A percentile compares a stretch with the other conserved stretches of the same genome.
Evolutionary conservation across 2,797 vertebrate genomes (phyloP).

Genomic region (Sparidentex hasta): DNA sequence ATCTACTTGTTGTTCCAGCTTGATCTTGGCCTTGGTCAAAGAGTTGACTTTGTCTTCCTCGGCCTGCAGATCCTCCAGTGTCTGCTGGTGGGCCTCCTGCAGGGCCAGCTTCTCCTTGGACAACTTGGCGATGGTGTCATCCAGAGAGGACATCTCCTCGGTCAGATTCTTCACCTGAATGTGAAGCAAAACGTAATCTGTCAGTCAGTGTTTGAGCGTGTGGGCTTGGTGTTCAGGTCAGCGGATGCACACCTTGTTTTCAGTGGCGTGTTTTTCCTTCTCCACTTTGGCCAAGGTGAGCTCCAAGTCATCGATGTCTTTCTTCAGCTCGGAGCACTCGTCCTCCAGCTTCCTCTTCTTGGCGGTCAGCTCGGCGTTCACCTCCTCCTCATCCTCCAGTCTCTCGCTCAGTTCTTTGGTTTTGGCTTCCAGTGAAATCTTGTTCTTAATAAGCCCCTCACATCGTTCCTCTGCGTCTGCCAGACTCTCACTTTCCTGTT

Average conservation of each 20-base stretch:
- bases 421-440: constrained; percentile 87
- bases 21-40: constrained; percentile 87
- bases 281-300: constrained; percentile 86
- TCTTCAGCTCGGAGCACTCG: constrained; percentile 89
- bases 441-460: constrained; percentile 76
- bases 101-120: constrained; percentile 85
- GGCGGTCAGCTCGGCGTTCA: constrained; percentile 87
- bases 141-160: constrained; percentile 87
- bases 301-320: constrained; percentile 91
- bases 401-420: constrained; percentile 89
- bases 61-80: constrained; percentile 87
- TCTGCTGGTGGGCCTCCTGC: constrained; percentile 86
- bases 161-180: constrained; percentile 89
- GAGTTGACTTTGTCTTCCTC: constrained; percentile 90
- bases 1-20: constrained; percentile 90
- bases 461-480: constrained; percentile 77
- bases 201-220: neutral
- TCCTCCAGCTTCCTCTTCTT: constrained; percentile 88
- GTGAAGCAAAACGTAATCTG: neutral
- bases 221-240: neutral
- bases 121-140: constrained; percentile 86
- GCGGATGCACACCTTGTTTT: constrained; percentile 85
- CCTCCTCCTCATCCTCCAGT: constrained; percentile 90
- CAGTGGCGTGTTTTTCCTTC: constrained; percentile 89
- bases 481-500: constrained; percentile 81